Base-by-base conservation (phyloP, 2,797 vertebrate genomes). In the Garrulus glandarius region DNA sequence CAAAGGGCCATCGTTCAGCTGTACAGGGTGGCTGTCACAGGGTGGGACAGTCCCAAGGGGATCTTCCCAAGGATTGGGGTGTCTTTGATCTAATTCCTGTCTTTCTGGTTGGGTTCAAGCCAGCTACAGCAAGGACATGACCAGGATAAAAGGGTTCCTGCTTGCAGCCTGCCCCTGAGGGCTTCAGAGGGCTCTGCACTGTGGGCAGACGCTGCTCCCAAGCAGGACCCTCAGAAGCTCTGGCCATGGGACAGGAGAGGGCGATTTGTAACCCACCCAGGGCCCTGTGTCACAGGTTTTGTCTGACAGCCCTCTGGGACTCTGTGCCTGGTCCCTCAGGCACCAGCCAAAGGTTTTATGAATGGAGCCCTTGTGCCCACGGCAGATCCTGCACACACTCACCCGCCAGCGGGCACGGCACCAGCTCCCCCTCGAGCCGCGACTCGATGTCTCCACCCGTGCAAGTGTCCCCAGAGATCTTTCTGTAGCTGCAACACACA, bases 371-470 rank as follows among this genome's bases (percentile, higher is more conserved):
- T 84, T 83, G 91, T 85, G 64, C 61, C 65, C 18, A 3, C 47
- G 84, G 65, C 79, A 50, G 64, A 17, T 57, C 23, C n/a, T 19
- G 30, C n/a, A 5, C 0, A 2, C n/a, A 95, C 96, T 98, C 95
- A 99, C 99, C 99, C 98, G 98, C 98, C 19, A 99, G 97, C 1
- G 99, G 99, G 97, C 99, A 99, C 0, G 99, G 99, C 36, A 99
- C 98, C 97, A 99, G 97, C 95, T 99, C 99, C 95, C 99, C 99
- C 57, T 99, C 98, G 14, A 99, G 98, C 19, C 99, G 98, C 1
- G 98, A 97, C 96, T 99, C 99, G 10, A 99, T 97, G 39, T 99
- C 99, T 84, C 99, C 99, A 43, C 99, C 99, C 21, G 98, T 98
- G 61, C 99, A 99, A 74, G 99, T 99, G 97, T 99, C 99, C 18